Percentiles rank a stretch among this genome's conserved stretches.
These are phyloP conservation scores for Ammospiza caudacuta DNA, from an alignment of 2,113 vertebrate species.

Conservation along the genomic window DNA sequence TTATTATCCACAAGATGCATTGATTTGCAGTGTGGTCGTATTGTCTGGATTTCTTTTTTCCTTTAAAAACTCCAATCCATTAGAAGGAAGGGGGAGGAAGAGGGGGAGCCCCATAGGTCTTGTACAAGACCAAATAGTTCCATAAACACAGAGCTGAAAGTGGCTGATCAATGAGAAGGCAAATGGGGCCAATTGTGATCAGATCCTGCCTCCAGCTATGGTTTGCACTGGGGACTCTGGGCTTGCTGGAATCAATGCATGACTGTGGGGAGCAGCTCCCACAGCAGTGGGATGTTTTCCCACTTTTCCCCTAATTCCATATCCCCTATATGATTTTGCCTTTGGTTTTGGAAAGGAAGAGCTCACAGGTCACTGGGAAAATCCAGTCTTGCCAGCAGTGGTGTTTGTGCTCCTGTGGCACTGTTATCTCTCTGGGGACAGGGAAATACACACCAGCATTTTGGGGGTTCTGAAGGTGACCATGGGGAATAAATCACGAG, in stretches of 20 bases:
- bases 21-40: constrained; percentile 33
- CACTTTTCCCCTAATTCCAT: not conserved
- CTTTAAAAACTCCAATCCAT: constrained; percentile 38
- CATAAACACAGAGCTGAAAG: not conserved
- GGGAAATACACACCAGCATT: rapidly evolving
- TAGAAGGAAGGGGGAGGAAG: not conserved
- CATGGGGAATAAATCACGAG: not conserved
- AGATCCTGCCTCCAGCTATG: not conserved
- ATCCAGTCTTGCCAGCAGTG: not conserved
- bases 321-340: rapidly evolving
- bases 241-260: not conserved
- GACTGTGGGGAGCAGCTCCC: not conserved
- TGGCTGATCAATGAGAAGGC: not conserved
- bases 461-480: not conserved
- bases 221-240: not conserved
- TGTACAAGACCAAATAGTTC: not conserved
- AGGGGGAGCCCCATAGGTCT: not conserved
- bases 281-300: rapidly evolving
- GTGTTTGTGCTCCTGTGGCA: not conserved
- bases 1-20: constrained; percentile 1
- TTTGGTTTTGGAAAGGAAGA: not conserved
- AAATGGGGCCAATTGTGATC: not conserved
- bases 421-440: not conserved
- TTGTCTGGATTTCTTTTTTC: constrained; percentile 29
- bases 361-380: rapidly evolving